Percentiles rank a stretch among this genome's conserved stretches.
These are phyloP conservation scores for Amphipyra berbera DNA, from an alignment of 2,888 invertebrate genomes.

Conservation along the genomic window DNA sequence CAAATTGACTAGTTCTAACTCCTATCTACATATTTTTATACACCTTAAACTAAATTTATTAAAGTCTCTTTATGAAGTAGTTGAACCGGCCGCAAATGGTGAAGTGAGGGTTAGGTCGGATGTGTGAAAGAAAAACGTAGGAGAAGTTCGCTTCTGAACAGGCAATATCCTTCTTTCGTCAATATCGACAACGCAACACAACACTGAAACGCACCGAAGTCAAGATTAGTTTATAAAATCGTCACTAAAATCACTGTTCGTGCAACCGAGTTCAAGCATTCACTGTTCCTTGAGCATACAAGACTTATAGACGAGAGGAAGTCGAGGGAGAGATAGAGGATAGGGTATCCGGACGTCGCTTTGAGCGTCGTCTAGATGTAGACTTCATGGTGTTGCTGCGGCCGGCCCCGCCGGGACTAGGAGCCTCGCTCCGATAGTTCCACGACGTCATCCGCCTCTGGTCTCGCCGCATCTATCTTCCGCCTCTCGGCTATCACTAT, in stretches of 20 bases:
- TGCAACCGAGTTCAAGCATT: constrained; percentile 84
- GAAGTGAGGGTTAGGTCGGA: constrained; percentile 68
- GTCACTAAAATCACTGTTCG: constrained; percentile 71
- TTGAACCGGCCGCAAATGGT: constrained; percentile 87
- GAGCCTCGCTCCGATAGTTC: constrained; percentile 84
- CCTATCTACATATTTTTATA: constrained; percentile 83
- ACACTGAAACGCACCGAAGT: constrained; percentile 63
- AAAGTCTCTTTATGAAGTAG: constrained; percentile 81
- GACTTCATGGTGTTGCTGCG: constrained; percentile 87
- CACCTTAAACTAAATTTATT: constrained; percentile 77
- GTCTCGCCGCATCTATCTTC: constrained; percentile 86
- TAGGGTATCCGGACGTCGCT: constrained; percentile 54
- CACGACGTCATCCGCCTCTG: constrained; percentile 78
- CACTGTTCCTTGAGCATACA: constrained; percentile 75
- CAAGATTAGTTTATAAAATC: constrained; percentile 43
- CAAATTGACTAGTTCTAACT: constrained; percentile 88
- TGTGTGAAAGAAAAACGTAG: constrained; percentile 66
- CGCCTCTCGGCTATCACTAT: constrained; percentile 91
- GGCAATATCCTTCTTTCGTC: constrained; percentile 69
- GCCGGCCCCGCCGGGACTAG: constrained; percentile 89
- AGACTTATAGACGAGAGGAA: constrained; percentile 65
- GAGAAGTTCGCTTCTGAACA: constrained; percentile 64
- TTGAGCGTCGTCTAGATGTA: constrained; percentile 79
- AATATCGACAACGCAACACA: constrained; percentile 69
- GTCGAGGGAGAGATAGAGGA: constrained; percentile 51